Conservation (phyloP, 2,113 vertebrate species). For the Otis tarda region DNA sequence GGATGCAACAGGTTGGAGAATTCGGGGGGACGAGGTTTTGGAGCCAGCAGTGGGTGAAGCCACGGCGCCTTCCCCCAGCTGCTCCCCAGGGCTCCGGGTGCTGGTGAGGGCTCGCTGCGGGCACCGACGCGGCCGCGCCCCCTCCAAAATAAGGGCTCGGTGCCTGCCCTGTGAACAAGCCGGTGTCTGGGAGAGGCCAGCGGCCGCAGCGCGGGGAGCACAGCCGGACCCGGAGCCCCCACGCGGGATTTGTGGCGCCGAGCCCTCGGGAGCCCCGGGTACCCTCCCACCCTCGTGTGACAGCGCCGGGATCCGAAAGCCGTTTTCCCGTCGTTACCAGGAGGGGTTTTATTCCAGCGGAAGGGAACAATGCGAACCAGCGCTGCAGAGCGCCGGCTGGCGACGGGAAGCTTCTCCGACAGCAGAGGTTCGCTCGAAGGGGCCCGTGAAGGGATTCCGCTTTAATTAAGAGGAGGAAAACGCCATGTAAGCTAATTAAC, state of each 20-base stretch:
- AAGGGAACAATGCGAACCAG: neutral
- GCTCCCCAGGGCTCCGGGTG: neutral
- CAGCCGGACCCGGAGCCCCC: neutral
- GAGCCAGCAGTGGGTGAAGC: neutral
- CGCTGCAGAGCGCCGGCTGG: neutral
- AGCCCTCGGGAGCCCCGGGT: neutral
- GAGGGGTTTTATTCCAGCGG: slow-evolving; percentile 37
- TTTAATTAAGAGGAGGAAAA: slow-evolving; percentile 43
- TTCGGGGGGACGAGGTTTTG: fast-evolving
- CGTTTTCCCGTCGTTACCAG: neutral
- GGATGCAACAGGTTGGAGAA: neutral
- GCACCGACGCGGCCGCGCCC: fast-evolving
- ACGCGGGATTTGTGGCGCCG: no score
- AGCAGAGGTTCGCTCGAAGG: slow-evolving; percentile 44
- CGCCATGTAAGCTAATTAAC: slow-evolving; percentile 10
- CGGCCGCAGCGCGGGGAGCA: neutral
- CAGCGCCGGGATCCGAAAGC: neutral
- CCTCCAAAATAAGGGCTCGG: neutral
- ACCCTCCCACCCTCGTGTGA: no score
- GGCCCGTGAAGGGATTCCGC: slow-evolving; percentile 15
- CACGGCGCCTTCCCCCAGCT: neutral
- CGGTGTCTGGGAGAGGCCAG: neutral
- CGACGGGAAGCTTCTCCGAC: slow-evolving; percentile 10
- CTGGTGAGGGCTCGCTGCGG: neutral
- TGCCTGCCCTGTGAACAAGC: no score